phyloP scores from a whole-genome alignment of 2,113 vertebrate species.

The Plestiodon gilberti region DNA sequence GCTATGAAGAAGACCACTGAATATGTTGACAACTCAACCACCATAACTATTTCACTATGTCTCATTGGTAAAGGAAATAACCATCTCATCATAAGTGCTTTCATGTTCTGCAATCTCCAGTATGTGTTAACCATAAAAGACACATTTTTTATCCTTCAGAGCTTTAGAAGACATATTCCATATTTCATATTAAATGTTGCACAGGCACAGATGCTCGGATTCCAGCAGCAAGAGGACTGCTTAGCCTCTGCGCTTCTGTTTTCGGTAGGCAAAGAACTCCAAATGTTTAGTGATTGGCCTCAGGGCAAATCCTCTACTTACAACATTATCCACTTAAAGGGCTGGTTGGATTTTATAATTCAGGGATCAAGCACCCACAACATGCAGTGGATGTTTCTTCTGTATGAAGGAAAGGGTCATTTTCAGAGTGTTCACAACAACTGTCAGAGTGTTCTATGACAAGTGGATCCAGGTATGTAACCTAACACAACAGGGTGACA shows the following conservation, averaged over 20 bases:
- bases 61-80: neutral
- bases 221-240: neutral
- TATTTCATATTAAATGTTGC: neutral
- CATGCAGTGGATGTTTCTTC: neutral
- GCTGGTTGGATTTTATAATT: neutral
- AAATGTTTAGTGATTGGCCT: slow-evolving; percentile 3
- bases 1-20: neutral
- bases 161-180: neutral
- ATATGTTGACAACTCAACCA: neutral
- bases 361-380: neutral
- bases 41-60: neutral
- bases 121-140: neutral
- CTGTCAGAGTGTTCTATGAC: neutral
- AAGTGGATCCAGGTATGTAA: neutral
- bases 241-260: neutral
- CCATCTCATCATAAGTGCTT: neutral
- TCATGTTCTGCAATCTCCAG: neutral
- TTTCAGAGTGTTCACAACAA: neutral
- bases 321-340: slow-evolving; percentile 10
- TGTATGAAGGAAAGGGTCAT: neutral
- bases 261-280: neutral
- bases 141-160: neutral
- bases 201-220: neutral
- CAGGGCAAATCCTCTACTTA: slow-evolving; percentile 8
- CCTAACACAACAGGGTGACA: neutral